Percentiles rank a stretch among this genome's conserved stretches.
Evolutionary conservation across 2,113 vertebrate genomes (phyloP).

Genomic region (Pseudorhombus dupliciocellatus): DNA sequence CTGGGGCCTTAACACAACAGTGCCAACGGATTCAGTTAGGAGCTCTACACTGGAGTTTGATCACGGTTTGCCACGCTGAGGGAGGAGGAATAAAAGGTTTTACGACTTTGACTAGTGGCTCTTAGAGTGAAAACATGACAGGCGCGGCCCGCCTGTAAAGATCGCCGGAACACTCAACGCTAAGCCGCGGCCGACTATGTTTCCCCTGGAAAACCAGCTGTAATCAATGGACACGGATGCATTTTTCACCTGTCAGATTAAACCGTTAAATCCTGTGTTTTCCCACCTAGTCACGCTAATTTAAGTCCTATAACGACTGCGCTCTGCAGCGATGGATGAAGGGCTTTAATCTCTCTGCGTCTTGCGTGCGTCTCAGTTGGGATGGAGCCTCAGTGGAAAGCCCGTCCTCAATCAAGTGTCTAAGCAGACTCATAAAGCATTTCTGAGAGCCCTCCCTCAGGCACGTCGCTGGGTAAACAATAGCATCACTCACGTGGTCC

Average conservation of each 20-base stretch:
- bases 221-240: not conserved
- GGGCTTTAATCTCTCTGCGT: constrained; percentile 34
- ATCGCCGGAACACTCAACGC: constrained; percentile 23
- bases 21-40: constrained; percentile 25
- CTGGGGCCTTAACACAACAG: constrained; percentile 21
- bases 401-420: constrained; percentile 67
- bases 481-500: constrained; percentile 63
- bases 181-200: not conserved
- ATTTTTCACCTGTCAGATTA: constrained; percentile 15
- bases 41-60: constrained; percentile 8
- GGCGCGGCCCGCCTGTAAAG: not conserved
- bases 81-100: constrained; percentile 16
- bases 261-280: constrained; percentile 9
- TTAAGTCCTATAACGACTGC: constrained; percentile 7
- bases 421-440: constrained; percentile 75
- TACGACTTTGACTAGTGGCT: constrained; percentile 28
- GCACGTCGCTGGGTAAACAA: constrained; percentile 69
- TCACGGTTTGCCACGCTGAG: constrained; percentile 4
- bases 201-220: constrained; percentile 3
- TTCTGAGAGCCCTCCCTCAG: constrained; percentile 58
- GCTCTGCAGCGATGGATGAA: constrained; percentile 26
- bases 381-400: constrained; percentile 43
- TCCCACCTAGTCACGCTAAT: constrained; percentile 36
- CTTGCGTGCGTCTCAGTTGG: constrained; percentile 34
- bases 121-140: constrained; percentile 9